phyloP scores from a whole-genome alignment of 1,140 invertebrate species.

The Drosophila lini region DNA sequence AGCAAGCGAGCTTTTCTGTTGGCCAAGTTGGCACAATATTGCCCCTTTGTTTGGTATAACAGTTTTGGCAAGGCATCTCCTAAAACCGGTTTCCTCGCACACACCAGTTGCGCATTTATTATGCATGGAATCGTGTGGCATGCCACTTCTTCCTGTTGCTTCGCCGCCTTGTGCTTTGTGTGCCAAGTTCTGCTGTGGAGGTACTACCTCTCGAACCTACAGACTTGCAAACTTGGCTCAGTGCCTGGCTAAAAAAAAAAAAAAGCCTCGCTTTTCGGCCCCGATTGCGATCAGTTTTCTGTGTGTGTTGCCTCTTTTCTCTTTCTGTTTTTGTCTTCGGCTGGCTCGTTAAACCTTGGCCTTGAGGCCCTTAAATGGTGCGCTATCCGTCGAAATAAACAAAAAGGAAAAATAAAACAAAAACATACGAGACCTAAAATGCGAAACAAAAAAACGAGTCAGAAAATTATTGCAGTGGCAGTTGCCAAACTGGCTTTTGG shows the following conservation, averaged over 20 bases:
- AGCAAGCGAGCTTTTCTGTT: conserved; percentile 59
- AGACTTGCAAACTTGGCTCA: conserved; percentile 23
- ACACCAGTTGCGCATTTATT: conserved; percentile 84
- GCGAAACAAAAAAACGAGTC: conserved; percentile 2
- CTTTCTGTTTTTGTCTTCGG: conserved; percentile 52
- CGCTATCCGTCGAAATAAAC: conserved; percentile 45
- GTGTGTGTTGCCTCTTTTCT: conserved; percentile 44
- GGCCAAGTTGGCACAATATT: conserved; percentile 7
- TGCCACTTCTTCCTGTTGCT: conserved; percentile 63
- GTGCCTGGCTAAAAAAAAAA: conserved; percentile 14
- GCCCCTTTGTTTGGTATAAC: conserved; percentile 64
- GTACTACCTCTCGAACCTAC: neutral
- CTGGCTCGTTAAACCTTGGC: conserved; percentile 77
- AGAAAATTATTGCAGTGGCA: conserved; percentile 51
- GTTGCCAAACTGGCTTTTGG: conserved; percentile 52
- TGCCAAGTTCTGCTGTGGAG: conserved; percentile 26
- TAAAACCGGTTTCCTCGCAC: conserved; percentile 78
- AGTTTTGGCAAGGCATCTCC: conserved; percentile 53
- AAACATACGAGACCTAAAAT: conserved; percentile 7
- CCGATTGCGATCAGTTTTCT: conserved; percentile 68
- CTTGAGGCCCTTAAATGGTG: conserved; percentile 83
- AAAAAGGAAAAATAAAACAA: conserved; percentile 1
- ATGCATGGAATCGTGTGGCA: conserved; percentile 69
- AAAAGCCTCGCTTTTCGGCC: conserved; percentile 17
- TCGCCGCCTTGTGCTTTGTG: conserved; percentile 28